phyloP scores from a whole-genome alignment of 2,888 invertebrate species.

The Cephus runcator region DNA sequence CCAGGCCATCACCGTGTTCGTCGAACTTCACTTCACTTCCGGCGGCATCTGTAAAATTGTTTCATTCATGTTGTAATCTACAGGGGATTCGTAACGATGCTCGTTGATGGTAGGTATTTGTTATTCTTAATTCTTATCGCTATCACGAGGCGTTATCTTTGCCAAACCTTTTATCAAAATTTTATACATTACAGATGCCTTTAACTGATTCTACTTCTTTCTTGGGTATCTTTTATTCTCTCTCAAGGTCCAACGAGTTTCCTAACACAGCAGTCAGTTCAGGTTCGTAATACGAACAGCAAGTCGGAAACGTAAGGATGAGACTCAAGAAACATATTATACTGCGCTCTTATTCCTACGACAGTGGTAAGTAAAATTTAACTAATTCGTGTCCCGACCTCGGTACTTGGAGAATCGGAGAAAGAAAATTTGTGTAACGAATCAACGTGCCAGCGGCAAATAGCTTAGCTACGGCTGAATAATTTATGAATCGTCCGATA shows the following conservation, averaged over 20 bases:
- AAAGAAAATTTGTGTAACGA: not conserved
- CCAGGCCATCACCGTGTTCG: conserved; percentile 77
- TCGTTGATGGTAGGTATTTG: not conserved
- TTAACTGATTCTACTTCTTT: not conserved
- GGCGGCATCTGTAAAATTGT: conserved; percentile 70
- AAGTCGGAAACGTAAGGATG: not conserved
- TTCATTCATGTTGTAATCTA: not conserved
- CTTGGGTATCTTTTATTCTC: not conserved
- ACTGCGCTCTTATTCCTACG: not conserved
- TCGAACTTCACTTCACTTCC: conserved; percentile 78
- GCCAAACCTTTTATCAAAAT: not conserved
- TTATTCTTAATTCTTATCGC: not conserved
- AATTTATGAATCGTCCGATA: not conserved
- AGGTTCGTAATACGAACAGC: not conserved
- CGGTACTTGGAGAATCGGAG: not conserved
- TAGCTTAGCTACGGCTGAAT: not conserved
- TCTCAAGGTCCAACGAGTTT: not conserved
- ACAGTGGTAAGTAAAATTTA: not conserved
- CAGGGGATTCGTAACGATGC: not conserved
- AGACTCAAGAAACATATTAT: not conserved
- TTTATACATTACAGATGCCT: not conserved
- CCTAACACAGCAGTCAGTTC: not conserved
- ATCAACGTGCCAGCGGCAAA: not conserved
- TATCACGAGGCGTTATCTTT: not conserved
- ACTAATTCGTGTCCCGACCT: not conserved